Conservation (phyloP, 2,797 vertebrate genomes). For the Mus caroli region DNA sequence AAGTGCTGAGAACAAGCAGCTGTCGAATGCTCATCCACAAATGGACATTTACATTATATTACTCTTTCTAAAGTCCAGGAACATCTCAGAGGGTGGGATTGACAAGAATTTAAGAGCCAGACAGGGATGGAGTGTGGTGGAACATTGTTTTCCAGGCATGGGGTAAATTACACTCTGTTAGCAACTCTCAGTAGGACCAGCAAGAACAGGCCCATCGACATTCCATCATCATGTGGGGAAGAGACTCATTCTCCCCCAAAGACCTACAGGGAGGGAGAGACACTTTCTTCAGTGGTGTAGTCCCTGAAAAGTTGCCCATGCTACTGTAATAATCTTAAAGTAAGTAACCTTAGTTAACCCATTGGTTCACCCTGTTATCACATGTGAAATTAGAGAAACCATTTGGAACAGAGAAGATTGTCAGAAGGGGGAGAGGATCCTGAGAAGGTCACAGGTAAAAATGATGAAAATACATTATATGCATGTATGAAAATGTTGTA, state of each 20-base stretch:
- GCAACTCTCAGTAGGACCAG: background rate
- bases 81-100: background rate
- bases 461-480: background rate
- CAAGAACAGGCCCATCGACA: background rate
- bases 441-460: background rate
- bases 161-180: no score
- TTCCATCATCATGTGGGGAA: background rate
- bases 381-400: background rate
- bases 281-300: background rate
- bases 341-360: background rate
- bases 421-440: background rate
- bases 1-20: background rate
- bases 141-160: background rate
- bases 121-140: no score
- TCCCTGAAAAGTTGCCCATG: background rate
- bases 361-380: no score
- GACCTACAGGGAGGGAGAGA: no score
- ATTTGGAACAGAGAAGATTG: background rate
- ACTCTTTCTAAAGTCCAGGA: background rate
- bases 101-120: background rate
- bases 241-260: background rate
- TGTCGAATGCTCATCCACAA: background rate
- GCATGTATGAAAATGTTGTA: background rate
- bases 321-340: background rate
- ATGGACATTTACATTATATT: background rate